Evolutionary conservation across 2,113 vertebrate species (phyloP).

Genomic region (Heterotis niloticus): DNA sequence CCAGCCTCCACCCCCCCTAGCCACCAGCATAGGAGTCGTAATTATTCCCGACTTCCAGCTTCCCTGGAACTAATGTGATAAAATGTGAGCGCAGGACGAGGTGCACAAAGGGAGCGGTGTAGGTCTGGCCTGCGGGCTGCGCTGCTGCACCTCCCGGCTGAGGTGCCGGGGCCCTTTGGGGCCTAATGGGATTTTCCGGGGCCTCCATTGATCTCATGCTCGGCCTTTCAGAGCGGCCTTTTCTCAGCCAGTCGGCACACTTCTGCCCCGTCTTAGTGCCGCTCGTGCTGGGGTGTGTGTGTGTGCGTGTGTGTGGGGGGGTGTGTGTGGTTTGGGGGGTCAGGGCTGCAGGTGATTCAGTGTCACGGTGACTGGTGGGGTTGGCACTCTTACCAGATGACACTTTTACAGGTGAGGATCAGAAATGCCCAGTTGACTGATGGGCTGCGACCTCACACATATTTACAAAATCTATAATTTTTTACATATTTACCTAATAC

Average conservation of each 20-base stretch:
- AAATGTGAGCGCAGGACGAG: slow-evolving; percentile 55
- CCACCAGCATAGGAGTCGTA: slow-evolving; percentile 44
- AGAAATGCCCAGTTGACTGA: too few species aligned
- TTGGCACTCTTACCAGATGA: not conserved
- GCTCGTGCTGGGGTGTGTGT: not conserved
- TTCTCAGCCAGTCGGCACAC: slow-evolving; percentile 66
- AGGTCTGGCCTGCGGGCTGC: slow-evolving; percentile 38
- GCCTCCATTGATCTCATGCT: slow-evolving; percentile 66
- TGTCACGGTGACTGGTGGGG: not conserved
- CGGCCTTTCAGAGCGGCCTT: slow-evolving; percentile 55
- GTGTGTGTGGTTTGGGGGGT: not conserved
- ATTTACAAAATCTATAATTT: not conserved
- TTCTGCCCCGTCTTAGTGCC: slow-evolving; percentile 39
- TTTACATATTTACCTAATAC: too few species aligned
- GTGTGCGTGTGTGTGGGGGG: slow-evolving; percentile 6
- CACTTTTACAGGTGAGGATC: too few species aligned
- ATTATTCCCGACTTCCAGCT: slow-evolving; percentile 52
- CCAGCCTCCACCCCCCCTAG: slow-evolving; percentile 24
- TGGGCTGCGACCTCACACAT: not conserved
- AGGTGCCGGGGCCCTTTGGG: slow-evolving; percentile 61
- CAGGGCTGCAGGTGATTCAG: not conserved
- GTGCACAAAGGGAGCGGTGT: slow-evolving; percentile 61
- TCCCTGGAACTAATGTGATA: slow-evolving; percentile 69
- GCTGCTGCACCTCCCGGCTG: slow-evolving; percentile 43
- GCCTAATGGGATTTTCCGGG: slow-evolving; percentile 70